Base-by-base conservation (phyloP, 2,113 vertebrate species). In the Scortum barcoo region DNA sequence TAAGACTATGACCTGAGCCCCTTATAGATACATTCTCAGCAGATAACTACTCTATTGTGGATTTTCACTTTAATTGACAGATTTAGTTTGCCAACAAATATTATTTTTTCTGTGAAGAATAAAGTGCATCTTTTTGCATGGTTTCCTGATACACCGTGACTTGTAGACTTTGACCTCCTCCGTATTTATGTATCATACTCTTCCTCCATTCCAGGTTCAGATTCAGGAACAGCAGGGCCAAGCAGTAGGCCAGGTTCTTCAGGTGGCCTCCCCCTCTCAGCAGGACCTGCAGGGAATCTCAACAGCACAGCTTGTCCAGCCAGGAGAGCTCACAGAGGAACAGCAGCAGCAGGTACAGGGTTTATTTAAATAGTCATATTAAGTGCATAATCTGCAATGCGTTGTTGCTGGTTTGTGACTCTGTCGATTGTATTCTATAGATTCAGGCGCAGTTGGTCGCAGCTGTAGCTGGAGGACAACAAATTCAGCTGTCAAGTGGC, bases 371-470 rank as follows among this genome's bases (percentile, higher is more conserved):
- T 9, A 17, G 28, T 33, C 36, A 5, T 26, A 54, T 78, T 7
- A 46, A n/a, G 24, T 75, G 61, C 10, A n/a, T 63, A 36, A 4
- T 11, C 16, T 69, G 2, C 62, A 30, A 68, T 66, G 38, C n/a
- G 14, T 56, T 30, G 7, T 63, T 71, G 48, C 12, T 46, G 33
- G 19, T 61, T 60, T 60, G 24, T 79, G 13, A 72, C 3, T n/a
- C 8, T 42, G 3, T 65, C 46, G 4, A 20, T 67, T 67, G 28
- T 75, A 17, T 78, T 72, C 68, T 48, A 80, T 88, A 96, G 95
- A 97, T 99, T 89, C 98, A 99, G 91, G 98, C 98, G 14, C 98
- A 99, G 91, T 91, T 99, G 51, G 97, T 99, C 86, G 97, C 97
- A 48, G 96, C 98, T 61, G 95, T 95, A 46, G 96, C 96, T 17